Evolutionary conservation across 2,797 vertebrate genomes (phyloP).

Genomic region (Ataeniobius toweri): DNA sequence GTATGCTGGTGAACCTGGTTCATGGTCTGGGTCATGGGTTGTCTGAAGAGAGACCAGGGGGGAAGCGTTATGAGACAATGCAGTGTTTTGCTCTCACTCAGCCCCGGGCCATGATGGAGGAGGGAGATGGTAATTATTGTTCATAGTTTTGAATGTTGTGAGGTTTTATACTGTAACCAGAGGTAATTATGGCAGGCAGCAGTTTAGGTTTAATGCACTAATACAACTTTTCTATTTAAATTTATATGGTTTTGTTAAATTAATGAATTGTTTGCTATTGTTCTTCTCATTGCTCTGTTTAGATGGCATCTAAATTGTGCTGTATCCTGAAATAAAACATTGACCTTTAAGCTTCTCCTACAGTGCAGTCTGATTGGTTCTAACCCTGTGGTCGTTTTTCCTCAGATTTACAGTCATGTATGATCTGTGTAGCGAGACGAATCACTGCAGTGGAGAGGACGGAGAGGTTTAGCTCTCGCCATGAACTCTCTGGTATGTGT

Average conservation of each 20-base stretch:
- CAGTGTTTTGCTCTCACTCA: slow-evolving; percentile 98
- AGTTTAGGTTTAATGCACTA: no score
- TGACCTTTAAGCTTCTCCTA: neutral
- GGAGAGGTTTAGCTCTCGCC: slow-evolving; percentile 94
- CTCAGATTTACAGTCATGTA: slow-evolving; percentile 96
- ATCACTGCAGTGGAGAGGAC: slow-evolving; percentile 89
- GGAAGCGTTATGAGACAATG: slow-evolving; percentile 95
- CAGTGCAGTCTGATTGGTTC: neutral
- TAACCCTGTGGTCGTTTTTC: slow-evolving; percentile 17
- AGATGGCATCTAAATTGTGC: neutral
- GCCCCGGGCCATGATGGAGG: slow-evolving; percentile 96
- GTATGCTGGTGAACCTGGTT: slow-evolving; percentile 91
- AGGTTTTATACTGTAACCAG: neutral
- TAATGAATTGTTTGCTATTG: neutral
- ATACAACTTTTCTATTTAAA: neutral
- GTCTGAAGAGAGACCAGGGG: slow-evolving; percentile 84
- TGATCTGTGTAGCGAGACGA: slow-evolving; percentile 97
- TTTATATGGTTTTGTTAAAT: neutral
- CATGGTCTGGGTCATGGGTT: slow-evolving; percentile 80
- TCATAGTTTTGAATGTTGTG: neutral
- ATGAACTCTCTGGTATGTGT: slow-evolving; percentile 92
- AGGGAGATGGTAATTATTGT: slow-evolving; percentile 89
- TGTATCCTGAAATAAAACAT: neutral
- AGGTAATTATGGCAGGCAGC: no score
- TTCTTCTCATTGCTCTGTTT: neutral